Conservation (phyloP, 2,888 invertebrate genomes). For the Hydropsyche betteni region DNA sequence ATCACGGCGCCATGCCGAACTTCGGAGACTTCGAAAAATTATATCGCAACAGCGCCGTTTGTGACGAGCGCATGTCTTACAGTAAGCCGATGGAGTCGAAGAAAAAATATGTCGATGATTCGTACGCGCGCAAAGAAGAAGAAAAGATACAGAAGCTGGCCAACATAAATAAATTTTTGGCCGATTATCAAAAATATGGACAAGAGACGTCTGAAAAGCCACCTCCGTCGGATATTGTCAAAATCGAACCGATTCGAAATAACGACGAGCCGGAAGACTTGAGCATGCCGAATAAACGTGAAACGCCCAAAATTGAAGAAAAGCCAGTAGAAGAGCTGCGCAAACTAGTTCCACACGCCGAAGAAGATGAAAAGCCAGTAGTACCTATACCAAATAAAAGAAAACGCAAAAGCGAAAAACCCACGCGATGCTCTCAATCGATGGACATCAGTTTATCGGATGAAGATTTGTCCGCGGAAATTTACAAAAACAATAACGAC, state of each 20-base stretch:
- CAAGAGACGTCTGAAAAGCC: slow-evolving; percentile 47
- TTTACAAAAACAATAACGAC: slow-evolving; percentile 43
- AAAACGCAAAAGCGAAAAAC: slow-evolving; percentile 85
- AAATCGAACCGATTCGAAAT: slow-evolving; percentile 58
- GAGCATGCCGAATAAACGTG: slow-evolving; percentile 72
- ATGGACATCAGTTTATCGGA: slow-evolving; percentile 65
- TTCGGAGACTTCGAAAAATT: slow-evolving; percentile 67
- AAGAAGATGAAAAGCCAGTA: slow-evolving; percentile 62
- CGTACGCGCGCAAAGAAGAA: slow-evolving; percentile 49
- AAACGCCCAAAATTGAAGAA: slow-evolving; percentile 65
- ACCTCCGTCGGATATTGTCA: slow-evolving; percentile 28
- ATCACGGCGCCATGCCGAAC: slow-evolving; percentile 62
- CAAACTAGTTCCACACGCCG: slow-evolving; percentile 53
- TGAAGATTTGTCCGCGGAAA: slow-evolving; percentile 59
- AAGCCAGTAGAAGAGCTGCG: slow-evolving; percentile 64
- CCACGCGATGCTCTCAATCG: slow-evolving; percentile 75
- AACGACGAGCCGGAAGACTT: slow-evolving; percentile 75
- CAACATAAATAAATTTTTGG: slow-evolving; percentile 51
- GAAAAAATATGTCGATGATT: slow-evolving; percentile 44
- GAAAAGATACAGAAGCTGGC: slow-evolving; percentile 51
- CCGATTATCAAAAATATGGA: slow-evolving; percentile 51
- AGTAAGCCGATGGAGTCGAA: slow-evolving; percentile 40
- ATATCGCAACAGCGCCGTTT: slow-evolving; percentile 63
- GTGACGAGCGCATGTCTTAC: slow-evolving; percentile 57
- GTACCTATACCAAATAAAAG: slow-evolving; percentile 70